phyloP scores from a whole-genome alignment of 2,888 invertebrate species.

The Brassicogethes aeneus region DNA sequence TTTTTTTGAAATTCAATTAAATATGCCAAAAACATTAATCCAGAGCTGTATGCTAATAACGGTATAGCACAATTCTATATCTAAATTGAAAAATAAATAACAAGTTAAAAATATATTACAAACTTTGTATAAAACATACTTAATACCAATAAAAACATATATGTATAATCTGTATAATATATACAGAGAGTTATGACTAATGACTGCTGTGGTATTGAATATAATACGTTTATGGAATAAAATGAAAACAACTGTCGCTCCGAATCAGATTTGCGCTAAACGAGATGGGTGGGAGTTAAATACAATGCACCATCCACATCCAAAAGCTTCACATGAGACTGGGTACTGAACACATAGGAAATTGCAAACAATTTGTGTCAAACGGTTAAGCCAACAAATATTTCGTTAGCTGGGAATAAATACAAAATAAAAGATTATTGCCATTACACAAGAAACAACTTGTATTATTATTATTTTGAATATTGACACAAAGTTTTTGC shows the following conservation, averaged over 20 bases:
- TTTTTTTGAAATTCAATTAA: too few relatives aligned
- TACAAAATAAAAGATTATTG: too few relatives aligned
- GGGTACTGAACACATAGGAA: background rate
- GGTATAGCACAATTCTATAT: conserved; percentile 26
- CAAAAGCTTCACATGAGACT: conserved; percentile 28
- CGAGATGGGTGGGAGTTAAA: background rate
- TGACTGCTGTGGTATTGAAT: conserved; percentile 30
- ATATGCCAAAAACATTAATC: too few relatives aligned
- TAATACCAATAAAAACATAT: conserved; percentile 35
- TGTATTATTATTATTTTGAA: too few relatives aligned
- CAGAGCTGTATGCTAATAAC: background rate
- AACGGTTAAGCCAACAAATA: too few relatives aligned
- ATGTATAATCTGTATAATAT: conserved; percentile 38
- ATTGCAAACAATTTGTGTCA: background rate
- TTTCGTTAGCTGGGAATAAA: too few relatives aligned
- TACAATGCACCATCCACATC: conserved; percentile 23
- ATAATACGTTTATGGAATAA: conserved; percentile 20
- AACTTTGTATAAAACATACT: conserved; percentile 39
- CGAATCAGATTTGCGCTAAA: conserved; percentile 17
- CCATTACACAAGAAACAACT: too few relatives aligned
- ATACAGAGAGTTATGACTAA: conserved; percentile 35
- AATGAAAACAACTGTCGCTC: conserved; percentile 34
- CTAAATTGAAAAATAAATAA: conserved; percentile 37
- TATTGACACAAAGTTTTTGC: too few relatives aligned
- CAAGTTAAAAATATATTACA: conserved; percentile 39